Base-by-base conservation (phyloP, 2,888 invertebrate species). In the Orthonevra nobilis region DNA sequence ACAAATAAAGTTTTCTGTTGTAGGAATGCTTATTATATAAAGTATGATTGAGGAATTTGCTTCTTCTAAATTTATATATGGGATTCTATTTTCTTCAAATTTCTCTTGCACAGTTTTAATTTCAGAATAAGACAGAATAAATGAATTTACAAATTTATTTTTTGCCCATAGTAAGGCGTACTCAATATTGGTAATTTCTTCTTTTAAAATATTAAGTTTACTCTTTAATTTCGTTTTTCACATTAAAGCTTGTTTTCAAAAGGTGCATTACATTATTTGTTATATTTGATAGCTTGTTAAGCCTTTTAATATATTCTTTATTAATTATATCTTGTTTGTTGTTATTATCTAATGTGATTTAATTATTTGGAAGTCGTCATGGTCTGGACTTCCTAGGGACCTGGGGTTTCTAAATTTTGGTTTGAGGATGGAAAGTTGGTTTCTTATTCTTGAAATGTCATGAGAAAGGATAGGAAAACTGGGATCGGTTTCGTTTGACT, bases 81-180 rank as follows among this genome's bases (percentile, higher is more conserved):
- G 2, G 1, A 36, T 54, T n/a, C 4, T 14, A 12, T 10, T 23
- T 23, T 14, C 26, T 26, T 23, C 2, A 2, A 6, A 5, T 19
- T n/a, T 54, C n/a, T 10, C 7, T 0, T 28, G 38, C 48, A 48
- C 60, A 9, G 64, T n/a, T 20, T 63, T 58, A 14, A 81, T 44
- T 69, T 82, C 72, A 6, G 61, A 48, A 28, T 74, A 56, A 1
- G 63, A 70, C 9, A 81, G 5, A 82, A n/a, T 60, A 5, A 74
- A 70, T 3, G 68, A 58, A 46, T 69, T 82, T 15, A 75, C 44
- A 20, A 77, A 36, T 19, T 56, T 30, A 14, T 20, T 17, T 52
- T 63, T 75, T 4, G 61, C 54, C 73, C 75, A 82, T 10, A 68
- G 48, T 17, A 81, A 44, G 6, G 63, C 46, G 36, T 81, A 58